Evolutionary conservation across 2,888 invertebrate species (phyloP).

Genomic region (Volucella bombylans): DNA sequence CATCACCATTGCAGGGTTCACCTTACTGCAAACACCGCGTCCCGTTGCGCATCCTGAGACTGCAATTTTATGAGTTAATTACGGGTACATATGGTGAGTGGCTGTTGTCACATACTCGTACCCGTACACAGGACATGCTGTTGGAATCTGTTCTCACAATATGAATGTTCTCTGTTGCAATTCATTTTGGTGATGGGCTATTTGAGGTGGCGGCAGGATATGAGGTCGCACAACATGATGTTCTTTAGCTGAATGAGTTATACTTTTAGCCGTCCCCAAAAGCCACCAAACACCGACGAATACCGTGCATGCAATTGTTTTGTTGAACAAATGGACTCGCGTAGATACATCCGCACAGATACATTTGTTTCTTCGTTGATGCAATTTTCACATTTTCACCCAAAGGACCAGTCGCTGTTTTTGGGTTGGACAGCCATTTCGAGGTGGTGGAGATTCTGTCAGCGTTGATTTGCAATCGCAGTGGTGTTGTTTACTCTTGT

Average conservation of each 20-base stretch:
- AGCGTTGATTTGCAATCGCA: slow-evolving; percentile 64
- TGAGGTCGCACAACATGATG: slow-evolving; percentile 49
- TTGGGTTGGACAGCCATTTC: slow-evolving; percentile 21
- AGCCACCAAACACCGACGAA: neutral
- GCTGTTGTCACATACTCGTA: slow-evolving; percentile 20
- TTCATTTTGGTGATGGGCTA: neutral
- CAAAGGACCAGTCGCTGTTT: slow-evolving; percentile 44
- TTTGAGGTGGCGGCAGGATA: neutral
- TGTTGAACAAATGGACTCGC: slow-evolving; percentile 70
- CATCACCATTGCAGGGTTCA: neutral
- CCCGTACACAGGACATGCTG: neutral
- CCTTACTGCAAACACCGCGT: neutral
- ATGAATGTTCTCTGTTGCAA: slow-evolving; percentile 39
- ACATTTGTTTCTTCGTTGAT: slow-evolving; percentile 69
- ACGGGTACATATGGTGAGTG: slow-evolving; percentile 62
- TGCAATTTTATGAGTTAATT: slow-evolving; percentile 74
- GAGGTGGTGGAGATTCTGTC: slow-evolving; percentile 37
- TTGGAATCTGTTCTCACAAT: slow-evolving; percentile 44
- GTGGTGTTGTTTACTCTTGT: slow-evolving; percentile 30
- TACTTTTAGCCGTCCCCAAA: neutral
- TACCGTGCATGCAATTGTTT: slow-evolving; percentile 63
- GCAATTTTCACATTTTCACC: slow-evolving; percentile 54
- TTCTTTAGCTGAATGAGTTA: slow-evolving; percentile 65
- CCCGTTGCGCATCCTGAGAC: slow-evolving; percentile 44
- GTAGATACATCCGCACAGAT: slow-evolving; percentile 70